Percentiles rank a stretch among this genome's conserved stretches.
phyloP scores from a whole-genome alignment of 2,797 vertebrate genomes.

The Gorsachius magnificus region DNA sequence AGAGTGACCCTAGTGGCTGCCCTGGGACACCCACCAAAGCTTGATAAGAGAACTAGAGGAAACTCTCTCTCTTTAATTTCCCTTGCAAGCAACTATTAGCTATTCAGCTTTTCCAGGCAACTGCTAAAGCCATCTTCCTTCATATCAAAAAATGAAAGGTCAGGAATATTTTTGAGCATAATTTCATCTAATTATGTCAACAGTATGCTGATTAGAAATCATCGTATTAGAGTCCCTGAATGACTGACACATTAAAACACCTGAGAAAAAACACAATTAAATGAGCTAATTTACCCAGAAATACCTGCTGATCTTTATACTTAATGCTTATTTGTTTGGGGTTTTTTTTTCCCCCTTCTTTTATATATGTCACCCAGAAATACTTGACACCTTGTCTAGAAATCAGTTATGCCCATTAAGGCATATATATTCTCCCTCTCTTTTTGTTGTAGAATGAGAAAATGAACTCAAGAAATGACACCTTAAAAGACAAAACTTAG shows the following conservation, averaged over 20 bases:
- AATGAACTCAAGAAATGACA: not conserved
- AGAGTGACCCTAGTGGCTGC: not conserved
- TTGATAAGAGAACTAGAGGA: not conserved
- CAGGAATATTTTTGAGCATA: not conserved
- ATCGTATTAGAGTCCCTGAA: not conserved
- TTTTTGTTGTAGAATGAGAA: not conserved
- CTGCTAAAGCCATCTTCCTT: not conserved
- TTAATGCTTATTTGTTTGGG: not conserved
- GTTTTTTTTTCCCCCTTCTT: not conserved
- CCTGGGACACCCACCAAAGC: not conserved
- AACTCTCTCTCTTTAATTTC: not conserved
- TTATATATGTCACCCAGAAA: not conserved
- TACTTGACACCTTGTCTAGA: not conserved
- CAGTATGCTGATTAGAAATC: not conserved
- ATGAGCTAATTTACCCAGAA: not conserved
- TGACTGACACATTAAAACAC: not conserved
- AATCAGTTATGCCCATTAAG: not conserved
- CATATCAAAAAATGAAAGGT: not conserved
- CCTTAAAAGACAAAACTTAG: not conserved
- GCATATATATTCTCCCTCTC: not conserved
- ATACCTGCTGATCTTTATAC: not conserved
- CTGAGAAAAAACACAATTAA: not conserved
- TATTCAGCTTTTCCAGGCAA: not conserved
- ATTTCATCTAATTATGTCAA: not conserved
- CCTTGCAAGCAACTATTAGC: not conserved